Conservation (phyloP, 2,113 vertebrate genomes). For the Oryzias javanicus region DNA sequence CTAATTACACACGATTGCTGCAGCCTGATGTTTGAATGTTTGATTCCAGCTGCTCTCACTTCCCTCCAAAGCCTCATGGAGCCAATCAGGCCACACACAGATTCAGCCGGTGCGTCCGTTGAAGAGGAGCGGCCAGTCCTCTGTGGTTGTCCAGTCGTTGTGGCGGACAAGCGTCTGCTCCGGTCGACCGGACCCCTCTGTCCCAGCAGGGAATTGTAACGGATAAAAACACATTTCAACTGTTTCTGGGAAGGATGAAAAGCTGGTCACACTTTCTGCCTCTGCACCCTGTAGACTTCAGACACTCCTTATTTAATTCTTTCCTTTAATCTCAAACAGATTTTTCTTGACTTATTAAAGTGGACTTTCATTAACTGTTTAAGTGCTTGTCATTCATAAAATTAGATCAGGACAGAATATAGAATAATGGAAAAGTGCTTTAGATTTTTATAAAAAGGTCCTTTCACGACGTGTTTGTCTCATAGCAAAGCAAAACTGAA, state of each 20-base stretch:
- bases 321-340: slow-evolving; percentile 17
- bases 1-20: slow-evolving; percentile 20
- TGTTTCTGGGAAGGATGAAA: slow-evolving; percentile 2
- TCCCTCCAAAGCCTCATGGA: slow-evolving; percentile 6
- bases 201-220: slow-evolving; percentile 6
- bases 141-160: slow-evolving; percentile 26
- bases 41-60: slow-evolving; percentile 4
- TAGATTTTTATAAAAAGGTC: too few relatives aligned
- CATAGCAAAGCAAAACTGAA: too few relatives aligned
- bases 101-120: slow-evolving; percentile 30
- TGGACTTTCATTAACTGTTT: slow-evolving; percentile 24
- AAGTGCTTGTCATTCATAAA: slow-evolving; percentile 30
- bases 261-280: background rate
- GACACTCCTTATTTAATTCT: slow-evolving; percentile 4
- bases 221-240: slow-evolving; percentile 25
- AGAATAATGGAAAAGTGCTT: too few relatives aligned
- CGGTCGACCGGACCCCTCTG: slow-evolving; percentile 26
- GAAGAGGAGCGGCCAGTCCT: slow-evolving; percentile 23
- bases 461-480: too few relatives aligned
- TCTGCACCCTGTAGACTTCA: background rate
- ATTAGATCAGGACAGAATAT: background rate
- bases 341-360: slow-evolving; percentile 47
- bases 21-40: slow-evolving; percentile 35
- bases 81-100: slow-evolving; percentile 20
- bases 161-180: slow-evolving; percentile 23